Conservation (phyloP, 30 jellyfish, hydroid and myxozoan species). For the Pseudorhiza aurosa region DNA sequence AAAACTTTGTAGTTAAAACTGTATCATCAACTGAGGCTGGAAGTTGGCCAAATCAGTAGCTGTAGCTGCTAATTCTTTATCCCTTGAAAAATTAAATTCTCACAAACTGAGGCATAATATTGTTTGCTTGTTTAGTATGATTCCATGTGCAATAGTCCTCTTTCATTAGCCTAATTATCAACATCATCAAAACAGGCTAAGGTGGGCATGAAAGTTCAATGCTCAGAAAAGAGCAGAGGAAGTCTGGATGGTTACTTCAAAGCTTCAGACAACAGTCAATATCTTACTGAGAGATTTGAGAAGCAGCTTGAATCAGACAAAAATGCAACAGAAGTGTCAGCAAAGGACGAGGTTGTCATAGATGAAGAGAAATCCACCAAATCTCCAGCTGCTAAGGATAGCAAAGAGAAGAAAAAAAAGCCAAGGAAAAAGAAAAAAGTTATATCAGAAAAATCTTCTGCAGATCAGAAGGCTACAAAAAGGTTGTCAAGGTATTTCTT, state of each 20-base stretch:
- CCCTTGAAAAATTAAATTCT: too few species aligned
- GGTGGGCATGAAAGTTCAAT: background rate
- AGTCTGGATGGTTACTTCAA: conserved; percentile 16
- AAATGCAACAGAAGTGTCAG: background rate
- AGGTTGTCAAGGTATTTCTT: conserved; percentile 13
- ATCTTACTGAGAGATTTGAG: background rate
- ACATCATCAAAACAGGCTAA: background rate
- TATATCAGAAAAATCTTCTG: background rate
- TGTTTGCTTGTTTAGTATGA: too few species aligned
- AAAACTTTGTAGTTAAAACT: too few species aligned
- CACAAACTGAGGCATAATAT: too few species aligned
- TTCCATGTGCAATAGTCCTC: too few species aligned
- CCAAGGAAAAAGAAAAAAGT: conserved; percentile 1
- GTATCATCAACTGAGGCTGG: too few species aligned
- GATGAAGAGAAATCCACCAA: conserved; percentile 29
- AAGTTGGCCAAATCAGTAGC: too few species aligned
- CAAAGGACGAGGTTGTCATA: background rate
- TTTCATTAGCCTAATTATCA: background rate
- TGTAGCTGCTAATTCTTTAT: too few species aligned
- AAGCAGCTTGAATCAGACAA: background rate
- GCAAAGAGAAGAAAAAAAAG: background rate
- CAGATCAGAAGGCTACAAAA: conserved; percentile 7
- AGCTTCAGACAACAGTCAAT: conserved; percentile 9
- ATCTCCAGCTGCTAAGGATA: background rate
- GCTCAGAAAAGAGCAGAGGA: background rate